Evolutionary conservation across 2,888 invertebrate genomes (phyloP).

Genomic region (Melanotus villosus): DNA sequence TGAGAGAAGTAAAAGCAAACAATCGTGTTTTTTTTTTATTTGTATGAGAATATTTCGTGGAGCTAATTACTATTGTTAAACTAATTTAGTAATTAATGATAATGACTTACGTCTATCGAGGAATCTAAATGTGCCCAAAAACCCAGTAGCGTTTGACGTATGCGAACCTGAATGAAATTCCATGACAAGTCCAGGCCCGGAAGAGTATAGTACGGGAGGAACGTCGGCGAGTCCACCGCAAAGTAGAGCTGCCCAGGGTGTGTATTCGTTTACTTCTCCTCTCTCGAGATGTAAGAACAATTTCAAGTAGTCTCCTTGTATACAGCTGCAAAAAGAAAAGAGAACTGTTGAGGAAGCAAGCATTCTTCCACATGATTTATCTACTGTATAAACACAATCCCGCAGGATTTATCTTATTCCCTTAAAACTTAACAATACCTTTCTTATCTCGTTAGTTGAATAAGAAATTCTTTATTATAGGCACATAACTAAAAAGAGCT

Average conservation of each 20-base stretch:
- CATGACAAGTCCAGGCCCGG: slow-evolving; percentile 80
- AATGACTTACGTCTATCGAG: slow-evolving; percentile 84
- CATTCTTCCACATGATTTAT: slow-evolving; percentile 33
- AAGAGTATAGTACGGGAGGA: slow-evolving; percentile 82
- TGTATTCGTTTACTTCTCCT: slow-evolving; percentile 80
- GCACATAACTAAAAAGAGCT: too few species aligned
- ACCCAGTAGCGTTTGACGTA: slow-evolving; percentile 76
- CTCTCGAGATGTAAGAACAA: slow-evolving; percentile 83
- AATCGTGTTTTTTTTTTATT: too few species aligned
- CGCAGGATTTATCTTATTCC: slow-evolving; percentile 6
- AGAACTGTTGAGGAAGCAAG: background rate
- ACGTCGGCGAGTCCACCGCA: slow-evolving; percentile 80
- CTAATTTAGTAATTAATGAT: too few species aligned
- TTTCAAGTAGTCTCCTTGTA: slow-evolving; percentile 82
- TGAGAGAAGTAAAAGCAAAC: background rate
- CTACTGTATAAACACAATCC: slow-evolving; percentile 15
- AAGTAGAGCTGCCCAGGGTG: slow-evolving; percentile 80
- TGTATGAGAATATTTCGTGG: too few species aligned
- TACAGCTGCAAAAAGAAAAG: slow-evolving; percentile 76
- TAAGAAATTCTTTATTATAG: too few species aligned
- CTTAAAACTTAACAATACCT: background rate
- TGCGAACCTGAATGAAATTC: slow-evolving; percentile 79
- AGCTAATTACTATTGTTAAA: too few species aligned
- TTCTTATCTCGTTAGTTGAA: background rate
- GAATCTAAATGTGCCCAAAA: slow-evolving; percentile 83